Percentiles rank a stretch among this genome's conserved stretches.
Evolutionary conservation across 2,888 invertebrate species (phyloP).

Genomic region (Agonopterix subpropinquella): DNA sequence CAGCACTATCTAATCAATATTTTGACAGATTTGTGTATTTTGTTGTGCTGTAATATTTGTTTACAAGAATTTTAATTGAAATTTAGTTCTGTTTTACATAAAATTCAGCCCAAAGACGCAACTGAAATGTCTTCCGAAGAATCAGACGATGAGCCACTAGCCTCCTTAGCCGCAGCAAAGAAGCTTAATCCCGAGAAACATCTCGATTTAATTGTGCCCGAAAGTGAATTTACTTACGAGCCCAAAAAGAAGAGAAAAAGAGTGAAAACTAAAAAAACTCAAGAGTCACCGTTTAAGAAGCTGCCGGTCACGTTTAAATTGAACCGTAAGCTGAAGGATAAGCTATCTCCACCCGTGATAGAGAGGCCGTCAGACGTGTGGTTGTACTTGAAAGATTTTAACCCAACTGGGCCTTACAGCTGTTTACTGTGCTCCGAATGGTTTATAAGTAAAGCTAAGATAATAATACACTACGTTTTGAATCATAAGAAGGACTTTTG

Average conservation of each 20-base stretch:
- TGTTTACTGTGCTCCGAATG: slow-evolving; percentile 65
- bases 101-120: background rate
- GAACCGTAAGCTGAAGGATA: slow-evolving; percentile 20
- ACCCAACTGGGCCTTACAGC: slow-evolving; percentile 60
- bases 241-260: slow-evolving; percentile 28
- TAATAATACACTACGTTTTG: slow-evolving; percentile 65
- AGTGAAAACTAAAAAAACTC: slow-evolving; percentile 14
- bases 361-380: slow-evolving; percentile 63
- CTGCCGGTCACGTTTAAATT: slow-evolving; percentile 22
- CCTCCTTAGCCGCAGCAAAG: slow-evolving; percentile 52
- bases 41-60: too few relatives aligned
- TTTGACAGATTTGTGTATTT: too few relatives aligned
- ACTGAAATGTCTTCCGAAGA: slow-evolving; percentile 46
- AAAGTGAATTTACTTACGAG: slow-evolving; percentile 13
- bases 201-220: slow-evolving; percentile 10
- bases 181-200: slow-evolving; percentile 30
- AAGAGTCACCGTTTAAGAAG: slow-evolving; percentile 11
- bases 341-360: slow-evolving; percentile 28
- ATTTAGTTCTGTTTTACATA: background rate
- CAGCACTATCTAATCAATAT: too few relatives aligned
- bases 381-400: slow-evolving; percentile 67
- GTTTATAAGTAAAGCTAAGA: slow-evolving; percentile 64
- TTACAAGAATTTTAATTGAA: background rate
- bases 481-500: slow-evolving; percentile 70
- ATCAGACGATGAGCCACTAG: slow-evolving; percentile 65